Base-by-base conservation (phyloP, 2,888 invertebrate species). In the Coenonympha glycerion region DNA sequence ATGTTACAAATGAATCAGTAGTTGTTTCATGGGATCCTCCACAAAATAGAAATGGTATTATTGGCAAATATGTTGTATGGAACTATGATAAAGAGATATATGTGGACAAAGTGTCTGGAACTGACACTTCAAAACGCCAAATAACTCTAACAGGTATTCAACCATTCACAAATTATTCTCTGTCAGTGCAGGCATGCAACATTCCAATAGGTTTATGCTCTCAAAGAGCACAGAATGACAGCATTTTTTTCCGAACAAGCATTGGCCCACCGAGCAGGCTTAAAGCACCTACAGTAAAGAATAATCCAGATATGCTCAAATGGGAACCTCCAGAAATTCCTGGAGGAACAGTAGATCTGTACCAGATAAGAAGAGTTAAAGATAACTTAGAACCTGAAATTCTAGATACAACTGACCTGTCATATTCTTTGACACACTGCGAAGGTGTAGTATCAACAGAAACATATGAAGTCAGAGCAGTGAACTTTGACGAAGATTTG, bases 121-220 rank as follows among this genome's bases (percentile, higher is more conserved):
- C 68, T 56, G 72, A 73, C 55, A 69, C 66, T 51, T 57, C 64
- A 6, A 69, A 71, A 60, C 76, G 75, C 58, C 59, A 62, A 56
- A 60, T 76, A 3, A 72, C 60, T 40, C 55, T 89, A 11, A 68
- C 55, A 33, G 69, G 70, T 5, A 81, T 94, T 28, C 73, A 78
- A 30, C 90, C 91, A 49, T 93, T 90, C 63, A 89, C 89, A 0
- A 88, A 90, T 52, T 96, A 95, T 71, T 90, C 89, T 41, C 89
- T 95, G 16, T 87, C 88, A 48, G 89, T 95, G 1, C 80, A 87
- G 36, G 95, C 95, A 1, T 94, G 92, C 64, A 95, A 85, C 62
- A 67, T 68, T 54, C 78, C 73, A 15, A 80, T 94, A 0, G 79
- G 87, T 0, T 74, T 84, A 31, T 93, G 92, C 66, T 95, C 95